Evolutionary conservation across 2,797 vertebrate species (phyloP).

Genomic region (Mus minutoides): DNA sequence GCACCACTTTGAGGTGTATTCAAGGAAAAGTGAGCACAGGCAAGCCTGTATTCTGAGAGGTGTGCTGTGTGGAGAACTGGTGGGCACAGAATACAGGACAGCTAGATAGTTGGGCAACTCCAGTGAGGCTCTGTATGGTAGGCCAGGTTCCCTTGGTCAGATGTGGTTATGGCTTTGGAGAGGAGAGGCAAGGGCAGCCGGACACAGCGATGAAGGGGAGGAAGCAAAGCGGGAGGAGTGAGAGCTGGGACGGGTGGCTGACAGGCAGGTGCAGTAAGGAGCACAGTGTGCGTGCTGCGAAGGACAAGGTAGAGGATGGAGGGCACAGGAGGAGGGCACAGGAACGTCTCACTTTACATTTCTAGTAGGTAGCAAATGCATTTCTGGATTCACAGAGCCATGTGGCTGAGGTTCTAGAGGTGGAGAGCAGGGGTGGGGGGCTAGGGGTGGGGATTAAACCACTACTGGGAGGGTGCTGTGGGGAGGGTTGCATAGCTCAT

Average conservation of each 20-base stretch:
- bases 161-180: neutral
- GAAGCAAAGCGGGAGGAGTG: neutral
- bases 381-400: neutral
- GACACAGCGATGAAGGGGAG: too few species aligned
- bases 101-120: neutral
- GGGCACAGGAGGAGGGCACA: neutral
- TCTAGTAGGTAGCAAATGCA: neutral
- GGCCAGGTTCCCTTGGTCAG: neutral
- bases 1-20: neutral
- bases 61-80: neutral
- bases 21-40: neutral
- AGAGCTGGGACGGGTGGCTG: neutral
- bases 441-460: neutral
- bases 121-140: neutral
- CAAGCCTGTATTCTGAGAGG: neutral
- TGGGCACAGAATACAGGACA: neutral
- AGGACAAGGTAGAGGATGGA: neutral
- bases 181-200: neutral
- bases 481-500: neutral
- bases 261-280: neutral
- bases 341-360: neutral
- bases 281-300: neutral
- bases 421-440: neutral
- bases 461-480: neutral
- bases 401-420: neutral